Evolutionary conservation across 2,888 invertebrate species (phyloP), one percentile per base, ranked within the genome.

Genomic region (Hoplodrina blanda): DNA sequence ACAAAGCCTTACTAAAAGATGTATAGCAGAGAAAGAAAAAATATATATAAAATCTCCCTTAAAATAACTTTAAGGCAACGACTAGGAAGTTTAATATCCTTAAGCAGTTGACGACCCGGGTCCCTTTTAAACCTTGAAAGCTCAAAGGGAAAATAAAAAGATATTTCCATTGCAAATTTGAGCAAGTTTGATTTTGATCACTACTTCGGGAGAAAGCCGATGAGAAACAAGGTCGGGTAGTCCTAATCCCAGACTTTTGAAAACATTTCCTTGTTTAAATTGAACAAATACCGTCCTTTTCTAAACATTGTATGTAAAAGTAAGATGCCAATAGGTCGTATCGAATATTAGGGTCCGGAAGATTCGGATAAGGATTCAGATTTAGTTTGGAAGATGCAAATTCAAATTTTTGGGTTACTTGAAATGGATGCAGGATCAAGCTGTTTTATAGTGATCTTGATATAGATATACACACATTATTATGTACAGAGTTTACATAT

Each of bases 101-200:
- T 89, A 89, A 91, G 89, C 90, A 91, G 88, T 90, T 89, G 91
- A 90, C 88, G 89, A 88, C 83, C 85, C 87, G 84, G 69, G 83
- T 76, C 86, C 87, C 87, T 88, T 88, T 89, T 87, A 89, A 89
- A 87, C 89, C 89, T 85, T 87, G 85, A 89, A 90, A 88, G 89
- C 90, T 91, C 90, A 90, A 91, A 92, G 90, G 89, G 89, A 88
- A 91, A 92, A 92, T 92, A 93, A 92, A 93, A 93, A 91, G 88
- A 88, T 88, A 93, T 93, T 93, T 88, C 91, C 91, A 90, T 91
- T 91, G 91, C 90, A 91, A 91, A 91, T 90, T 90, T 85, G 85
- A 82, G 81, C 86, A 91, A 91, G 90, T 92, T 92, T 91, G 90
- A 90, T 91, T 91, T 91, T 89, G 91, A 92, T 91, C 89, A 91